These are phyloP conservation scores for Peromyscus eremicus DNA, from an alignment of 2,797 vertebrate species.

Conservation along the genomic window DNA sequence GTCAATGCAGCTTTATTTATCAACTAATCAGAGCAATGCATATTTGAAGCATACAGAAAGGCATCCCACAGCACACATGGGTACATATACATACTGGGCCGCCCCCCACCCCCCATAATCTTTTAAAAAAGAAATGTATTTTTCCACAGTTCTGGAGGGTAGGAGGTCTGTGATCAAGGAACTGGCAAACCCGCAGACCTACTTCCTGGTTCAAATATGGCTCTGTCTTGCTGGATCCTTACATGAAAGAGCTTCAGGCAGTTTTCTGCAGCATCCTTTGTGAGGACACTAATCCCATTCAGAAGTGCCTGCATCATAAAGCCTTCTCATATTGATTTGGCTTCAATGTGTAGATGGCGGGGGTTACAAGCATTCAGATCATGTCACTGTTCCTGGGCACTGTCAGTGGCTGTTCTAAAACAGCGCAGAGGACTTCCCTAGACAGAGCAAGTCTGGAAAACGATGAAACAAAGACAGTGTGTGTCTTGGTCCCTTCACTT, in stretches of 20 bases:
- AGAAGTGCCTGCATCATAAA: neutral
- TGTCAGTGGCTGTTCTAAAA: neutral
- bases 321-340: neutral
- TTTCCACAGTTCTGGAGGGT: neutral
- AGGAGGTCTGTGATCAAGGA: neutral
- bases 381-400: neutral
- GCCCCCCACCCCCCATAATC: neutral
- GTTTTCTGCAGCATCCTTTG: neutral
- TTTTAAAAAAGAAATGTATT: neutral
- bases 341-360: neutral
- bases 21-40: too few relatives aligned
- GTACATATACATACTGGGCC: neutral
- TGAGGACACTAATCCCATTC: neutral
- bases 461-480: neutral
- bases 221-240: neutral
- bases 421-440: neutral
- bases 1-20: too few relatives aligned
- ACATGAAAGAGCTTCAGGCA: neutral
- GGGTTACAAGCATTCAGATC: neutral
- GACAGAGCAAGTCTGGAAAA: neutral
- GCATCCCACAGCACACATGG: neutral
- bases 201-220: neutral
- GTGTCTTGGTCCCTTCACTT: neutral
- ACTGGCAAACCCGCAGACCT: too few relatives aligned
- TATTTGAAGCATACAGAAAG: too few relatives aligned